phyloP scores from a whole-genome alignment of 2,888 invertebrate genomes.

The Heliconius ethilla region DNA sequence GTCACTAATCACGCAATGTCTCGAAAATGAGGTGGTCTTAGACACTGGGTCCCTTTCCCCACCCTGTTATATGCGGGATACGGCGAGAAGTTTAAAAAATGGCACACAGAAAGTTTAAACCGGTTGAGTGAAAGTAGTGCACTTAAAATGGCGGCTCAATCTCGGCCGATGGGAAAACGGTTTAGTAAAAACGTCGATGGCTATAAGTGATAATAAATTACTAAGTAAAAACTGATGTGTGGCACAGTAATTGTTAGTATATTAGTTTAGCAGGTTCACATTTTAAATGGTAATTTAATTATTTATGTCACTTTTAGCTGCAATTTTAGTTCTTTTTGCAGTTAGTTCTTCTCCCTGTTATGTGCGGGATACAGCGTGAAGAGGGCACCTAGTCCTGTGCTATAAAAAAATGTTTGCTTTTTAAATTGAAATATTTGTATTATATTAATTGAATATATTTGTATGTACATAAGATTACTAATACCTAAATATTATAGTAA shows the following conservation, averaged over 20 bases:
- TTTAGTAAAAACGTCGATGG: slow-evolving; percentile 13
- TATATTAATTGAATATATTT: too few species aligned
- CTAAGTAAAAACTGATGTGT: neutral
- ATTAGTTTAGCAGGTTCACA: neutral
- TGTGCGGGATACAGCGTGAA: too few species aligned
- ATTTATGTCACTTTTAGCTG: neutral
- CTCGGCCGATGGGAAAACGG: slow-evolving; percentile 33
- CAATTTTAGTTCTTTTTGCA: too few species aligned
- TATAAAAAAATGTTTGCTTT: too few species aligned
- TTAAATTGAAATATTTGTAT: too few species aligned
- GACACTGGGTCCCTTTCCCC: neutral
- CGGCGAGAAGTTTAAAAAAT: neutral
- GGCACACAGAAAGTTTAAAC: slow-evolving; percentile 8
- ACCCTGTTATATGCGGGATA: neutral
- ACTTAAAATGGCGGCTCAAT: slow-evolving; percentile 27
- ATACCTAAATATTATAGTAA: too few species aligned
- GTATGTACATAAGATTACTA: too few species aligned
- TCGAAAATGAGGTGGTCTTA: fast-evolving
- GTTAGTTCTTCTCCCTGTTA: too few species aligned
- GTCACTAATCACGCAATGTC: neutral
- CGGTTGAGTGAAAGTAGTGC: slow-evolving; percentile 15
- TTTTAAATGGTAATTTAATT: neutral
- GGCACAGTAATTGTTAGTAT: neutral
- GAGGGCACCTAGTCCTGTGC: too few species aligned
- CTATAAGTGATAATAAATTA: slow-evolving; percentile 10